Base-by-base conservation (phyloP, 2,888 invertebrate species). In the Xylophagus ater region DNA sequence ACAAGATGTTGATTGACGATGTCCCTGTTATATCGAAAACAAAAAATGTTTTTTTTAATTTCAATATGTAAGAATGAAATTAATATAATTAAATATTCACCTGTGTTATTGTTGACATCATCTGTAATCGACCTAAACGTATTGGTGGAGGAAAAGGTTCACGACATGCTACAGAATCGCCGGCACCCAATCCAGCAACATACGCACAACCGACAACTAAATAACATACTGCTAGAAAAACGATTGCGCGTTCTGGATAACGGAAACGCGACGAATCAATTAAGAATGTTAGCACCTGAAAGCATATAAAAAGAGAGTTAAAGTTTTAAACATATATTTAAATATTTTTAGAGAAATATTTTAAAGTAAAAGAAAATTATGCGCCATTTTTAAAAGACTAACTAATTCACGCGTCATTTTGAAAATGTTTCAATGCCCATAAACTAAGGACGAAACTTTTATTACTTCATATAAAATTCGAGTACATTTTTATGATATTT, bases 231-330 rank as follows among this genome's bases (percentile, higher is more conserved):
- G 96, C 92, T 41, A 98, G 69, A 64, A 94, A 97, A 54, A 97
- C 93, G 44, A 98, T 94, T 3, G 97, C 94, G 49, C 96, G 74
- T 65, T 98, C 97, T 9, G 98, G 97, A 67, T 97, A 98, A 29
- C 90, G 79, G 66, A 98, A 98, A 53, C 97, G 74, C 54, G 88
- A 83, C 43, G 89, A 88, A 63, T 97, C 96, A 49, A 97, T 86
- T 45, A 92, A 71, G 61, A 93, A 96, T 7, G 97, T 97, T 51
- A 88, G 71, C 41, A 89, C 62, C 80, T 65, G 54, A 37, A 45
- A 42, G 35, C 29, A 34, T 24, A 40, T 8, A 42, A 47, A 37
- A 14, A 35, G 26, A 45, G 39, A 43, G 19, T 37, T 39, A 37
- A 43, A 20, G 9, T 26, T n/a, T n/a, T n/a, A n/a, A n/a, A n/a